Conservation (phyloP, 2,113 vertebrate species). For the Arenaria interpres region DNA sequence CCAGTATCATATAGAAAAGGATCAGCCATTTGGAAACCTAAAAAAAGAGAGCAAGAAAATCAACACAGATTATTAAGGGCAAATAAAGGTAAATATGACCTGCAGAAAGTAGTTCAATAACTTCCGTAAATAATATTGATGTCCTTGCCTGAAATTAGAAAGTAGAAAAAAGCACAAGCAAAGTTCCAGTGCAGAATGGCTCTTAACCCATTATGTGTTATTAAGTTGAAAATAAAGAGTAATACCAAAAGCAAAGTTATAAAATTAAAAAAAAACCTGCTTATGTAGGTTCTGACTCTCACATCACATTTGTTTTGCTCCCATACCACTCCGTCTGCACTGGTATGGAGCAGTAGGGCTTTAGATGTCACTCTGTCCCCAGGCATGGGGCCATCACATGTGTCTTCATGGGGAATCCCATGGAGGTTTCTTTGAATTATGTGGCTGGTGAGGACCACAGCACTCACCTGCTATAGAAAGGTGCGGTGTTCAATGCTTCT, state of each 20-base stretch:
- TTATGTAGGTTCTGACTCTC: neutral
- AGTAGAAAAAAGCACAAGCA: neutral
- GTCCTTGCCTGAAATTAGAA: neutral
- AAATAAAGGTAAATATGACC: neutral
- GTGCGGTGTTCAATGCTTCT: neutral
- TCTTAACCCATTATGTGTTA: neutral
- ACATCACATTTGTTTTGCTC: neutral
- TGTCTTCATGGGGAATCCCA: neutral
- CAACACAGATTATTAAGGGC: neutral
- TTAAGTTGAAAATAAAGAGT: neutral
- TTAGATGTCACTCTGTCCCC: neutral
- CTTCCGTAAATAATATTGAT: neutral
- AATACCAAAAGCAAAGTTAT: neutral
- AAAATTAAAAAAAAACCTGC: neutral
- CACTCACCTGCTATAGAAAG: neutral
- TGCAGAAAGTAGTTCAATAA: neutral
- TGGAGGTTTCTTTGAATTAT: neutral
- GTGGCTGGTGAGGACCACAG: neutral
- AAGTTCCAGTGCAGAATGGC: neutral
- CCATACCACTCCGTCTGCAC: neutral
- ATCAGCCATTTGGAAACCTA: constrained; percentile 83
- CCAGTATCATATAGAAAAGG: constrained; percentile 89
- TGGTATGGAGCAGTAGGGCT: neutral
- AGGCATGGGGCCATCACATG: accelerated
- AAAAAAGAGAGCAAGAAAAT: neutral